Base-by-base conservation (phyloP, 2,797 vertebrate genomes). In the Bradypodion ventrale region DNA sequence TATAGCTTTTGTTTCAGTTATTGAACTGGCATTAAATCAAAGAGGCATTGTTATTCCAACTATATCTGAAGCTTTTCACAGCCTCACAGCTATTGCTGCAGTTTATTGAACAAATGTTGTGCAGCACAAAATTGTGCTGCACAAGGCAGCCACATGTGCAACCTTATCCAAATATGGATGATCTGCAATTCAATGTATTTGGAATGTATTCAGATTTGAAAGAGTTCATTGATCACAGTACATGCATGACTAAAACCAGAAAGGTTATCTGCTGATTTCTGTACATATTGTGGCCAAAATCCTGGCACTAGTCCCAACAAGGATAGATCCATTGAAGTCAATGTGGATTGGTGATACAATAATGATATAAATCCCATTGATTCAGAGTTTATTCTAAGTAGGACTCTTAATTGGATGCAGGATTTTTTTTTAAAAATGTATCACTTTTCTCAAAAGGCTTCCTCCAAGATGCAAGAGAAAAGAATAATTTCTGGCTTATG, bases 1-100 rank as follows among this genome's bases (percentile, higher is more conserved):
- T 86, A 87, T 78, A 35, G 3, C 27, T 86, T 91, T 91, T 2
- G 3, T 86, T 90, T 93, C 69, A 81, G 73, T 87, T 90, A 88
- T 88, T 90, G 79, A 90, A 84, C 52, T 69, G 46, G 59, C 75
- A 15, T 40, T 88, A 86, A 88, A 91, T 88, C 73, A 90, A 89
- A 87, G 3, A 0, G 13, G 72, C 73, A 83, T 49, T 91, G 9
- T 85, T 42, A 85, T 29, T 91, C 84, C 68, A 73, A 27, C 85
- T 63, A 80, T 62, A 29, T 66, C 62, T 81, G 49, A 16, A 23
- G 6, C 46, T 62, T 4, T 32, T 63, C 75, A 62, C 76, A 19
- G 63, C 42, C 15, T 1, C 37, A 1, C 72, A 76, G 3, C 5
- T 70, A 52, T 82, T 85, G 85, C 12, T 87, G n/a, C 5, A 80